phyloP scores from a whole-genome alignment of 2,888 invertebrate species.

The Physocephala rufipes region DNA sequence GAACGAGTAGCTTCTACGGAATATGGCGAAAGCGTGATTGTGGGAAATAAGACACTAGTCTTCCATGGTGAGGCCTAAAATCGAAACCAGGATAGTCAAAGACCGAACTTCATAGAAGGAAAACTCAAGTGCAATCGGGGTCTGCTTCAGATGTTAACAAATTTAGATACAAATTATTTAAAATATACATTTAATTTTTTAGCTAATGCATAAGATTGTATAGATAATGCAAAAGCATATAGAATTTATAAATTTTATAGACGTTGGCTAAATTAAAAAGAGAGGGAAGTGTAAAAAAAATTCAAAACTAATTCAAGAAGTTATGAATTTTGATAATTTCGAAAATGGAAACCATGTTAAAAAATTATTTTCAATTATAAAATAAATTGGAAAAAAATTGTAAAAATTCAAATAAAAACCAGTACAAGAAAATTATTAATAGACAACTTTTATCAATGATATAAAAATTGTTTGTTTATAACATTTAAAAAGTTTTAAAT shows the following conservation, averaged over 20 bases:
- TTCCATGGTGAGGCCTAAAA: not conserved
- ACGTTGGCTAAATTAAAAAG: not conserved
- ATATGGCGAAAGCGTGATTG: slow-evolving; percentile 22
- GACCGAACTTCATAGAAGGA: not conserved
- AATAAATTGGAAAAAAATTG: too few species aligned
- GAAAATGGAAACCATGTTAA: too few species aligned
- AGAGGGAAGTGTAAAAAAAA: too few species aligned
- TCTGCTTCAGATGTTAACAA: not conserved
- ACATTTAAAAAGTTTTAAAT: not conserved
- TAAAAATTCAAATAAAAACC: too few species aligned
- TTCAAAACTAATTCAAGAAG: too few species aligned
- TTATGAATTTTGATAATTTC: too few species aligned
- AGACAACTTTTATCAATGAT: not conserved
- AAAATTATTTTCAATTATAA: too few species aligned
- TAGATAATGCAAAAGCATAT: not conserved
- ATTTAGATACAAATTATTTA: not conserved
- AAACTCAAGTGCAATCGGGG: slow-evolving; percentile 26
- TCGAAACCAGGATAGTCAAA: not conserved
- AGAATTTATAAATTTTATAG: not conserved
- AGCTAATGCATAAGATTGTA: not conserved
- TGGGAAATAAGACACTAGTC: slow-evolving; percentile 1
- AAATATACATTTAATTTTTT: too few species aligned
- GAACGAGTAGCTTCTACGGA: slow-evolving; percentile 35
- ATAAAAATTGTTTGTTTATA: not conserved
- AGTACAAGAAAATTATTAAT: too few species aligned